phyloP scores from a whole-genome alignment of 2,888 invertebrate genomes.

The Drosophila subquinaria region DNA sequence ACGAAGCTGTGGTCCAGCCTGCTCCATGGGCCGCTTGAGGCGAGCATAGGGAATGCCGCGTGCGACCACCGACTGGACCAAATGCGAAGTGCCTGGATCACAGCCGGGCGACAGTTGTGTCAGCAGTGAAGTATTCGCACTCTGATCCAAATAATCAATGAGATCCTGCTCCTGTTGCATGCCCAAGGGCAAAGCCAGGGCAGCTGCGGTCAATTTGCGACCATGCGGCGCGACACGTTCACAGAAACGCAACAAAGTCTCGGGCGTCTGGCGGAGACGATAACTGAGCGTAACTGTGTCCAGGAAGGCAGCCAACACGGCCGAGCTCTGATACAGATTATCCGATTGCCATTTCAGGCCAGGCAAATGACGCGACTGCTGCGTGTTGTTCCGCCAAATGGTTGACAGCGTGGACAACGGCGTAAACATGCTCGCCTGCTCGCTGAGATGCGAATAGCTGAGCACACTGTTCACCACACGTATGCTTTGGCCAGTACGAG shows the following conservation, averaged over 20 bases:
- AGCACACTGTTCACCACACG: conserved; percentile 90
- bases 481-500: conserved; percentile 87
- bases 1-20: conserved; percentile 87
- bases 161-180: conserved; percentile 89
- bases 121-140: conserved; percentile 88
- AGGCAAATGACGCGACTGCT: conserved; percentile 87
- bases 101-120: conserved; percentile 92
- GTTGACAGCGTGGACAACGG: conserved; percentile 90
- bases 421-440: conserved; percentile 90
- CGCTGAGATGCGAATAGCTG: conserved; percentile 88
- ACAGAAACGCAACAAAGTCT: conserved; percentile 88
- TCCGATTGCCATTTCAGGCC: conserved; percentile 89
- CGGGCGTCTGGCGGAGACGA: conserved; percentile 87
- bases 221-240: conserved; percentile 90
- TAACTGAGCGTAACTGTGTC: conserved; percentile 93
- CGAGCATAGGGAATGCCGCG: conserved; percentile 91
- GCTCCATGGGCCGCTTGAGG: conserved; percentile 88
- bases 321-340: conserved; percentile 92
- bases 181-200: conserved; percentile 89
- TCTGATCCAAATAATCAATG: conserved; percentile 90
- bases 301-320: conserved; percentile 92
- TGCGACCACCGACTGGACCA: conserved; percentile 90
- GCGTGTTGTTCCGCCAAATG: conserved; percentile 87
- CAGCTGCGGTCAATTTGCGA: conserved; percentile 91
- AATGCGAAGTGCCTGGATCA: conserved; percentile 88